Conservation (phyloP, 1,140 invertebrate genomes). For the Drosophila novamexicana region DNA sequence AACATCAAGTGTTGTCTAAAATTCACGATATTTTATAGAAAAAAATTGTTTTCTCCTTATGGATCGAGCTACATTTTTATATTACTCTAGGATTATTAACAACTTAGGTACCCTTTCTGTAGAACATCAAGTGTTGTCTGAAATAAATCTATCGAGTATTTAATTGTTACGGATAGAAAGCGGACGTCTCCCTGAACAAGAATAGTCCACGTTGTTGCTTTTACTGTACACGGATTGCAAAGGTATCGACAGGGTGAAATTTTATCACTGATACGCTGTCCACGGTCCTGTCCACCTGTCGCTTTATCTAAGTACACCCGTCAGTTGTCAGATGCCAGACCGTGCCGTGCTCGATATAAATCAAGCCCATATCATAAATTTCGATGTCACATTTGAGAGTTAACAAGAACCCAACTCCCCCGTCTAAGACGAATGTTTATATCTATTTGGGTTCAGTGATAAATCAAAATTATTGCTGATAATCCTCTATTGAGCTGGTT, state of each 20-base stretch:
- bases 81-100: too few relatives aligned
- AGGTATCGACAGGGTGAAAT: conserved; percentile 13
- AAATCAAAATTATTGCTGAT: conserved; percentile 62
- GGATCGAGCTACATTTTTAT: too few relatives aligned
- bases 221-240: background rate
- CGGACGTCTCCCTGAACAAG: too few relatives aligned
- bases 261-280: conserved; percentile 43
- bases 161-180: too few relatives aligned
- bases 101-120: too few relatives aligned
- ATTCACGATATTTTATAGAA: too few relatives aligned
- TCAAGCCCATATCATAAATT: conserved; percentile 76
- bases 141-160: too few relatives aligned
- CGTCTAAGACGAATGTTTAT: background rate
- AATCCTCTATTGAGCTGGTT: conserved; percentile 46
- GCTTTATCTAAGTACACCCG: conserved; percentile 24
- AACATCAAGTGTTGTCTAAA: too few relatives aligned
- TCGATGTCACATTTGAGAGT: conserved; percentile 66
- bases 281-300: background rate
- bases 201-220: background rate
- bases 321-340: conserved; percentile 61
- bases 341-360: conserved; percentile 67
- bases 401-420: background rate
- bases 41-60: too few relatives aligned
- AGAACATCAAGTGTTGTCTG: too few relatives aligned
- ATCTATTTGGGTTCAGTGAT: conserved; percentile 29